Percentiles rank a stretch among this genome's conserved stretches.
Conservation (phyloP, 2,797 vertebrate genomes). For the Kryptopterus vitreolus region DNA sequence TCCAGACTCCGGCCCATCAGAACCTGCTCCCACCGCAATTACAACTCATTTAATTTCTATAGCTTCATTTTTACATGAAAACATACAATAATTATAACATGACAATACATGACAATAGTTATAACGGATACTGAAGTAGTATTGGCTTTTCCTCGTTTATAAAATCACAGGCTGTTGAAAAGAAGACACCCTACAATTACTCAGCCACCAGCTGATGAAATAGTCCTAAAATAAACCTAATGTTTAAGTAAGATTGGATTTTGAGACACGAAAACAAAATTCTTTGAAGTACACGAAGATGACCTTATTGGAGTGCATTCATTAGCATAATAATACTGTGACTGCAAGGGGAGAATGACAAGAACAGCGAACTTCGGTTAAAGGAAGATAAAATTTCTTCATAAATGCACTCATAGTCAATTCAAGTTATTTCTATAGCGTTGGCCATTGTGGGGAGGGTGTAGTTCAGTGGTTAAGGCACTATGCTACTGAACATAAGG, state of each 20-base stretch:
- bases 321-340: not conserved
- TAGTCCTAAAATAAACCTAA: not conserved
- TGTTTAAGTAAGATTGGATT: not conserved
- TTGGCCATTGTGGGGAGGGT: no score
- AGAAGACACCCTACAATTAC: not conserved
- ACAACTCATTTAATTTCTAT: no score
- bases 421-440: no score
- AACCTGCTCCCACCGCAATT: no score
- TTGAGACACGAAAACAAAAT: not conserved
- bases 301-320: not conserved
- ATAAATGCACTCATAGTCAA: not conserved
- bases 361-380: not conserved
- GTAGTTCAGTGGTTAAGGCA: no score
- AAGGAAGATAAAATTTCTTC: not conserved
- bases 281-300: not conserved
- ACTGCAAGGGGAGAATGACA: not conserved
- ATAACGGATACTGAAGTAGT: not conserved
- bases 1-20: no score
- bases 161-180: not conserved
- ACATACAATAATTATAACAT: no score
- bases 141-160: not conserved
- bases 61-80: no score
- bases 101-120: no score
- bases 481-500: no score
- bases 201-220: not conserved